These are phyloP conservation scores for Hirtodrosophila histrioides DNA, from an alignment of 2,888 invertebrate genomes.

Conservation along the genomic window DNA sequence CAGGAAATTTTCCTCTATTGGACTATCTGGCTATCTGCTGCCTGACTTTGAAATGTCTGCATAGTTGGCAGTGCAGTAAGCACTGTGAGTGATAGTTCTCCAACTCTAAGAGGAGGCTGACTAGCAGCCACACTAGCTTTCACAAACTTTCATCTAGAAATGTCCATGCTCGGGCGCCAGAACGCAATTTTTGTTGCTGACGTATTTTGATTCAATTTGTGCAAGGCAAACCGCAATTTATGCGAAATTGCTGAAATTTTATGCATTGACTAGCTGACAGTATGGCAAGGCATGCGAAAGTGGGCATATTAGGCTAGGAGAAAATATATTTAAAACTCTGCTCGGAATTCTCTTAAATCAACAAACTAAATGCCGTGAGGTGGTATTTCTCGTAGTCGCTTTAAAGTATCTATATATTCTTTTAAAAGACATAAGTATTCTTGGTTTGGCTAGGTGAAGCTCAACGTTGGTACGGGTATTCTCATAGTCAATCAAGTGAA, in stretches of 20 bases:
- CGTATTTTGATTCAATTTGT: conserved; percentile 36
- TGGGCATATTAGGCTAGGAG: background rate
- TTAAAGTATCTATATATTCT: too few relatives aligned
- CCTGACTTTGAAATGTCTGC: conserved; percentile 11
- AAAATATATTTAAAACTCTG: background rate
- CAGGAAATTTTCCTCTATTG: conserved; percentile 11
- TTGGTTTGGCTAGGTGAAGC: too few relatives aligned
- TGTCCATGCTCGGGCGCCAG: conserved; percentile 5
- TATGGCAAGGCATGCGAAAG: background rate
- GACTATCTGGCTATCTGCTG: background rate
- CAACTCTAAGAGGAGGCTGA: conserved; percentile 9
- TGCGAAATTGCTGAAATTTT: conserved; percentile 15
- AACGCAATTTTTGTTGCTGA: conserved; percentile 2
- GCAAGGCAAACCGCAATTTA: conserved; percentile 9
- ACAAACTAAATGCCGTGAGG: too few relatives aligned
- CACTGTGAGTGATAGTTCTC: conserved; percentile 1
- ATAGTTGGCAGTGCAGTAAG: conserved; percentile 11
- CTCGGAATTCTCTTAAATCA: too few relatives aligned
- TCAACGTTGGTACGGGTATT: background rate
- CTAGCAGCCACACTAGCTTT: conserved; percentile 34
- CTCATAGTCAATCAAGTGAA: too few relatives aligned
- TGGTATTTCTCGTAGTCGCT: too few relatives aligned
- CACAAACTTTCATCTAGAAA: conserved; percentile 16
- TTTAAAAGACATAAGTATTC: too few relatives aligned
- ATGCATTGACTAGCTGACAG: conserved; percentile 1